phyloP scores from a whole-genome alignment of 2,113 vertebrate species.

The Protomyctophum bolini region DNA sequence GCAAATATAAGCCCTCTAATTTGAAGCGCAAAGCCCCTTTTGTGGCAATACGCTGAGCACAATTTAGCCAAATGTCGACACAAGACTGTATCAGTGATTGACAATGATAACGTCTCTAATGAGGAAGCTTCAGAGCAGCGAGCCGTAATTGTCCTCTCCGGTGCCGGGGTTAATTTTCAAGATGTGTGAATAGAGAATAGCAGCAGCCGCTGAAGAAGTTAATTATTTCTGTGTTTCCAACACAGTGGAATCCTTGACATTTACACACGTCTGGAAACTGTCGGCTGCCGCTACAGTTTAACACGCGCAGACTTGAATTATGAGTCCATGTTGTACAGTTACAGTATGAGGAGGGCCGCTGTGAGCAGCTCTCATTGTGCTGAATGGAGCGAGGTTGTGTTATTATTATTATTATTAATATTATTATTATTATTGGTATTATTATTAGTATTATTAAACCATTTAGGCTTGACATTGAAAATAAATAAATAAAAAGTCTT shows the following conservation, averaged over 20 bases:
- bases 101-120: background rate
- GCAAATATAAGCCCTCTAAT: background rate
- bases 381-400: background rate
- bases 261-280: background rate
- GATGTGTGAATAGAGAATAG: background rate
- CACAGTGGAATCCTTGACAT: background rate
- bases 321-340: too few species aligned
- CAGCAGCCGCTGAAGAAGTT: background rate
- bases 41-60: constrained; percentile 1
- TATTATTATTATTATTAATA: background rate
- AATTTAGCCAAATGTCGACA: background rate
- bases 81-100: background rate
- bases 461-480: too few species aligned
- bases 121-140: background rate
- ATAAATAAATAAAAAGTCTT: too few species aligned
- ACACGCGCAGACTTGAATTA: background rate
- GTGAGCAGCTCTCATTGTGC: background rate
- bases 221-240: background rate
- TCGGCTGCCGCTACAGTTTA: background rate
- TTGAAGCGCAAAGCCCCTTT: background rate
- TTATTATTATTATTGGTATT: background rate
- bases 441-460: too few species aligned
- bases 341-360: background rate
- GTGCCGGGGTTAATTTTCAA: background rate
- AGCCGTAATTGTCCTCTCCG: background rate